Percentiles rank a stretch among this genome's conserved stretches.
phyloP scores from a whole-genome alignment of 2,113 vertebrate species.

The Desmodus rotundus region DNA sequence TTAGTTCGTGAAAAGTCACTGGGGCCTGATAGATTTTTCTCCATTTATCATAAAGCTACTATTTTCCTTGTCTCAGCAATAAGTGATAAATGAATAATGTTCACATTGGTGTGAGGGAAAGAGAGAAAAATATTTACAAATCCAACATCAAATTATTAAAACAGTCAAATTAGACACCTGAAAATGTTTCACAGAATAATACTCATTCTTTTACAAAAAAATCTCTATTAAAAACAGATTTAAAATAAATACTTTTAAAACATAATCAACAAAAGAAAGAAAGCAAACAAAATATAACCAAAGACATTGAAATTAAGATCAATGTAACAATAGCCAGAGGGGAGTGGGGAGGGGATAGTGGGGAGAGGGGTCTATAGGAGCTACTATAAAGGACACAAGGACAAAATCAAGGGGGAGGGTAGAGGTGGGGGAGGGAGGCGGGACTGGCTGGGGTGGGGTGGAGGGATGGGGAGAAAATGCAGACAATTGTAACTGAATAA shows the following conservation, averaged over 20 bases:
- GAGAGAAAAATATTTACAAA: slow-evolving; percentile 65
- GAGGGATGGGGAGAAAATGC: too few relatives aligned
- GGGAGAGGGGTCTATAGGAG: too few relatives aligned
- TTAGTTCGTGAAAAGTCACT: slow-evolving; percentile 78
- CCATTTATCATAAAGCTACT: slow-evolving; percentile 70
- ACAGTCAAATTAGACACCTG: slow-evolving; percentile 45
- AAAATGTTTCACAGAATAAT: slow-evolving; percentile 61
- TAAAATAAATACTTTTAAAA: background rate
- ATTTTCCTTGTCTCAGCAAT: slow-evolving; percentile 73
- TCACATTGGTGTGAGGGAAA: slow-evolving; percentile 38
- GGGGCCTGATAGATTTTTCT: slow-evolving; percentile 73
- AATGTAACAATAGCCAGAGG: too few relatives aligned
- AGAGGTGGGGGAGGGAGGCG: too few relatives aligned
- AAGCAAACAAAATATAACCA: too few relatives aligned
- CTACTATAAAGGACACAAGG: too few relatives aligned
- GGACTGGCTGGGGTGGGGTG: too few relatives aligned
- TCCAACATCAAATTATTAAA: slow-evolving; percentile 64
- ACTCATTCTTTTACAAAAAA: background rate
- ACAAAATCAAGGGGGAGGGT: too few relatives aligned
- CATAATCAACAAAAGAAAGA: too few relatives aligned
- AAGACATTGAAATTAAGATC: too few relatives aligned
- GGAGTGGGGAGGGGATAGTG: too few relatives aligned
- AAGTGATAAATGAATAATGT: slow-evolving; percentile 78
- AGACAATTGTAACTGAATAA: too few relatives aligned
- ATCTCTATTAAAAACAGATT: background rate